Conservation (phyloP, 2,888 invertebrate genomes). For the Macrophya alboannulata region DNA sequence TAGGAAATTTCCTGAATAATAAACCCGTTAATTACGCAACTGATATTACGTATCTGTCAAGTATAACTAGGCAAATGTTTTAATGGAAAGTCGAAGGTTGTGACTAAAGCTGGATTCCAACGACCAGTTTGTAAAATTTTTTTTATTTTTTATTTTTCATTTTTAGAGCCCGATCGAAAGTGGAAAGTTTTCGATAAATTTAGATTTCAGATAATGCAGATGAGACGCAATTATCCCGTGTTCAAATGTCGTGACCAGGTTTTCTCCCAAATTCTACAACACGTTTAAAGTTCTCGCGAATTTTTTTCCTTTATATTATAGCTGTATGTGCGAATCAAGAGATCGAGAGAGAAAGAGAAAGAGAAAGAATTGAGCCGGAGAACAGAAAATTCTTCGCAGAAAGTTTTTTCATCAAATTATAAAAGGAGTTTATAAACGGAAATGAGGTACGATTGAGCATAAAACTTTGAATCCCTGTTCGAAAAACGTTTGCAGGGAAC, state of each 20-base stretch:
- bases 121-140: no score
- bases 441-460: background rate
- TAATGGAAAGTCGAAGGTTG: background rate
- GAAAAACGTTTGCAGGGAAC: background rate
- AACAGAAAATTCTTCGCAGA: background rate
- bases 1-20: background rate
- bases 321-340: background rate
- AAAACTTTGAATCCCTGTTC: background rate
- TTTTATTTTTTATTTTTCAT: background rate
- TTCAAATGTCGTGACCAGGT: background rate
- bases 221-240: background rate
- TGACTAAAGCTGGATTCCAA: no score
- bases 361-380: background rate
- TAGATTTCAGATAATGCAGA: background rate
- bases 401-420: slow-evolving; percentile 11
- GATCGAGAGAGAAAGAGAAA: background rate
- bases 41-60: background rate
- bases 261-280: background rate
- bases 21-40: slow-evolving; percentile 1
- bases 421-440: slow-evolving; percentile 11
- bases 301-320: background rate
- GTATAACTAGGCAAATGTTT: background rate
- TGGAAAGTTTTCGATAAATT: background rate
- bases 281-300: background rate
- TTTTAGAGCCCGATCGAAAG: background rate